Evolutionary conservation across 2,113 vertebrate genomes (phyloP).

Genomic region (Epinephelus lanceolatus): DNA sequence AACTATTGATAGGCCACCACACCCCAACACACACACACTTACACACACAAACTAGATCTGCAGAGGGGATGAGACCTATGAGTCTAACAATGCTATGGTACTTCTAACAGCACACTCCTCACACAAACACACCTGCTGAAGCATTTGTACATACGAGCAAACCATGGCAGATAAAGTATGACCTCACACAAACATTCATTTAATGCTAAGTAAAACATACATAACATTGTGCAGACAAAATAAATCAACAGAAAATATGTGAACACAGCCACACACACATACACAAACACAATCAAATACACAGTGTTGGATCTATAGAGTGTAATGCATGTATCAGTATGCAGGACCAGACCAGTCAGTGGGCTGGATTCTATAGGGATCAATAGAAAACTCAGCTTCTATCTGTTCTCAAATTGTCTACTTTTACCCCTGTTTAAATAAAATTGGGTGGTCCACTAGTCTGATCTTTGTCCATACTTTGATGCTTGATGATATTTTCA

Average conservation of each 20-base stretch:
- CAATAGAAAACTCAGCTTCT: slow-evolving; percentile 72
- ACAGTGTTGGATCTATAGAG: slow-evolving; percentile 74
- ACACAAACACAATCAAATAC: slow-evolving; percentile 70
- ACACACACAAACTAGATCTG: slow-evolving; percentile 28
- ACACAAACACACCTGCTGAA: slow-evolving; percentile 10
- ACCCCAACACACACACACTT: slow-evolving; percentile 40
- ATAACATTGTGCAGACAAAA: slow-evolving; percentile 1
- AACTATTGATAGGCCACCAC: slow-evolving; percentile 78
- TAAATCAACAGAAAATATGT: slow-evolving; percentile 24
- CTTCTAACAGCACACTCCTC: slow-evolving; percentile 31
- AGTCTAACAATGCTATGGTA: neutral
- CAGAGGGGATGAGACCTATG: neutral
- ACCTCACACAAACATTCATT: neutral
- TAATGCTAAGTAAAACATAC: neutral
- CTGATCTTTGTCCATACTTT: slow-evolving; percentile 13
- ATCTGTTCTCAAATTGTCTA: slow-evolving; percentile 35
- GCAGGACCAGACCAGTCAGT: slow-evolving; percentile 63
- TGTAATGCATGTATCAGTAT: slow-evolving; percentile 81
- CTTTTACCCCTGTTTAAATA: slow-evolving; percentile 30
- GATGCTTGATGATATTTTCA: slow-evolving; percentile 15
- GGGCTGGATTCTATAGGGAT: slow-evolving; percentile 68
- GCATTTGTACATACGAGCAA: neutral
- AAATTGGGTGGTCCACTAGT: slow-evolving; percentile 16
- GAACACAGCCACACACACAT: slow-evolving; percentile 23
- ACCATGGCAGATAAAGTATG: neutral